These are phyloP conservation scores for Liposcelis brunnea DNA, from an alignment of 2,888 invertebrate genomes.

Conservation along the genomic window DNA sequence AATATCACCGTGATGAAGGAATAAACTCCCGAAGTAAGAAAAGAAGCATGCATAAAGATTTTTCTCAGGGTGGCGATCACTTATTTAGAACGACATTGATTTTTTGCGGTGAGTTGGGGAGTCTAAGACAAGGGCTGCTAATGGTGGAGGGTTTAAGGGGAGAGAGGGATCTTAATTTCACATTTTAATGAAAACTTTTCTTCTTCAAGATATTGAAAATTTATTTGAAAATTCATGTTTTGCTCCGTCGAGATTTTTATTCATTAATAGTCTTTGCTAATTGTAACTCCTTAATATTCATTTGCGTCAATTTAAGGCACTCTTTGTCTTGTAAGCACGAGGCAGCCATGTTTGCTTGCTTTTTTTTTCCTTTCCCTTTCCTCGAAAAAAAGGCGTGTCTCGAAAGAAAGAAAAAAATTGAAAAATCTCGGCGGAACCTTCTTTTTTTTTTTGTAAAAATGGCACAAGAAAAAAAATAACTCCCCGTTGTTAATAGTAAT, in stretches of 20 bases:
- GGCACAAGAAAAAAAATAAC: no score
- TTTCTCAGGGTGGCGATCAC: conserved; percentile 9
- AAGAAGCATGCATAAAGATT: conserved; percentile 9
- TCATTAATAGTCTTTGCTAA: conserved; percentile 3
- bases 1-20: background rate
- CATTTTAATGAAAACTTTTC: conserved; percentile 10
- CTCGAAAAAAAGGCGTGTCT: no score
- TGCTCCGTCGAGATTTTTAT: conserved; percentile 7
- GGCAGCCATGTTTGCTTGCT: no score
- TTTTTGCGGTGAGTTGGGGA: conserved; percentile 9
- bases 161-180: conserved; percentile 7
- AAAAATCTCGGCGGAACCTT: no score
- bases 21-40: conserved; percentile 1
- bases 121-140: conserved; percentile 9
- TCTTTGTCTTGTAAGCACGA: no score
- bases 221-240: conserved; percentile 9
- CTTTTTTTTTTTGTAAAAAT: no score
- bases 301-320: no score
- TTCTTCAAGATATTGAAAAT: conserved; percentile 10
- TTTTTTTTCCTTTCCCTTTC: no score
- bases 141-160: conserved; percentile 3
- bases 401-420: no score
- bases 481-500: no score
- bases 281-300: no score
- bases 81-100: conserved; percentile 9